Percentiles rank a stretch among this genome's conserved stretches.
These are phyloP conservation scores for Baryphthengus martii DNA, from an alignment of 2,113 vertebrate species.

Conservation along the genomic window DNA sequence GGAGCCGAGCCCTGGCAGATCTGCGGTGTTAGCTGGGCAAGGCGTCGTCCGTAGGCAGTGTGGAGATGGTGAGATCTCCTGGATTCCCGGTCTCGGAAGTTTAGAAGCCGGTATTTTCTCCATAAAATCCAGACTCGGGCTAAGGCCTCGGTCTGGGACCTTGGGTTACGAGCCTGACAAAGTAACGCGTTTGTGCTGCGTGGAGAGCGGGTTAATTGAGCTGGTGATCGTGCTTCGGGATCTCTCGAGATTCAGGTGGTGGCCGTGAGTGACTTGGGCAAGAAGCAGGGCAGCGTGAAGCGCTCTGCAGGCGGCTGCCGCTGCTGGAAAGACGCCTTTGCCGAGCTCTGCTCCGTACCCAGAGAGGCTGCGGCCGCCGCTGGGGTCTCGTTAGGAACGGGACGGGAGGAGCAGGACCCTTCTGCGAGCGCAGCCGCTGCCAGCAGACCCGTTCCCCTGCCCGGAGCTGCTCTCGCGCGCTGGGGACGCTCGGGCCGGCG, in stretches of 20 bases:
- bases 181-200: too few species aligned
- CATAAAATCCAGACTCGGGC: neutral
- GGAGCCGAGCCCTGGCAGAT: neutral
- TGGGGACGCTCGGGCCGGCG: neutral
- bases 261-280: neutral
- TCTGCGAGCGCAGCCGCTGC: neutral
- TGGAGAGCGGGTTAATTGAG: neutral
- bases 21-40: neutral
- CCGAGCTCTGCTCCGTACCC: neutral
- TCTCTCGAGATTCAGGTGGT: neutral
- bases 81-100: neutral
- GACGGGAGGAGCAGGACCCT: neutral
- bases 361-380: neutral
- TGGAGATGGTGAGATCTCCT: neutral
- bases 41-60: too few species aligned
- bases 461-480: neutral
- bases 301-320: neutral
- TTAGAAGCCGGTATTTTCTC: neutral
- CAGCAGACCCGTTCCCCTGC: neutral
- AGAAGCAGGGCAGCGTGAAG: neutral
- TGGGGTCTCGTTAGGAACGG: too few species aligned
- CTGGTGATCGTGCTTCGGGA: neutral
- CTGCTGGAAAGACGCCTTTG: neutral
- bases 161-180: neutral
- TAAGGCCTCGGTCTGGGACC: neutral